Conservation (phyloP, 2,888 invertebrate genomes). For the Pterobdella sp. region DNA sequence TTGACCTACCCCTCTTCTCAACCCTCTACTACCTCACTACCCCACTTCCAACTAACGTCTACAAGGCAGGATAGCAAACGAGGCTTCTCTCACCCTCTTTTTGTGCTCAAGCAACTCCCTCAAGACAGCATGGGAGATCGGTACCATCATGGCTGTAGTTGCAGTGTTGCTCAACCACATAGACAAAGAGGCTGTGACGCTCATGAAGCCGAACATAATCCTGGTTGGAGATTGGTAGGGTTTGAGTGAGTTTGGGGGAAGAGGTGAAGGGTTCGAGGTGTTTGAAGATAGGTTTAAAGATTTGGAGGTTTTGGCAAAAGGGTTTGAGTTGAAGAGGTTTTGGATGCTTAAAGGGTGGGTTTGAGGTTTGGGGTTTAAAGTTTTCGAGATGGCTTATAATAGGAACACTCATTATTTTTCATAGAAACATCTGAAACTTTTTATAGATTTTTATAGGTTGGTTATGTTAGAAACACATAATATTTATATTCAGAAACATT, state of each 20-base stretch:
- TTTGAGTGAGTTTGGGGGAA: background rate
- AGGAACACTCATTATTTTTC: background rate
- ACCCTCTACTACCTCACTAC: too few species aligned
- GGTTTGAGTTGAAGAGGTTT: background rate
- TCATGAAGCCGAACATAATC: conserved; percentile 73
- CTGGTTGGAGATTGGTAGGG: conserved; percentile 35
- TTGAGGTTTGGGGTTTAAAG: background rate
- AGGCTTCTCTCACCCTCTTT: conserved; percentile 25
- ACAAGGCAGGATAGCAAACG: conserved; percentile 18
- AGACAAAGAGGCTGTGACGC: conserved; percentile 85
- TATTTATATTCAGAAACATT: background rate
- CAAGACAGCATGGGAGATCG: conserved; percentile 46
- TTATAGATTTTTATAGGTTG: background rate
- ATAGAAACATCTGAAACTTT: background rate
- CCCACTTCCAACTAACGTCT: too few species aligned
- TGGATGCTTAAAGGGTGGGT: background rate
- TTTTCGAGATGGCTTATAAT: background rate
- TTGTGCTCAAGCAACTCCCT: conserved; percentile 58
- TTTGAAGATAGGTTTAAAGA: background rate
- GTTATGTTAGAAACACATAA: background rate
- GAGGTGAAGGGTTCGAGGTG: background rate
- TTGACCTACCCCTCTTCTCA: too few species aligned
- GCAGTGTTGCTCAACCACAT: conserved; percentile 96
- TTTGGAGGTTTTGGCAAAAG: background rate
- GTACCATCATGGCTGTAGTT: conserved; percentile 53